phyloP scores from a whole-genome alignment of 2,888 invertebrate genomes.

The Alloplasta piceator region DNA sequence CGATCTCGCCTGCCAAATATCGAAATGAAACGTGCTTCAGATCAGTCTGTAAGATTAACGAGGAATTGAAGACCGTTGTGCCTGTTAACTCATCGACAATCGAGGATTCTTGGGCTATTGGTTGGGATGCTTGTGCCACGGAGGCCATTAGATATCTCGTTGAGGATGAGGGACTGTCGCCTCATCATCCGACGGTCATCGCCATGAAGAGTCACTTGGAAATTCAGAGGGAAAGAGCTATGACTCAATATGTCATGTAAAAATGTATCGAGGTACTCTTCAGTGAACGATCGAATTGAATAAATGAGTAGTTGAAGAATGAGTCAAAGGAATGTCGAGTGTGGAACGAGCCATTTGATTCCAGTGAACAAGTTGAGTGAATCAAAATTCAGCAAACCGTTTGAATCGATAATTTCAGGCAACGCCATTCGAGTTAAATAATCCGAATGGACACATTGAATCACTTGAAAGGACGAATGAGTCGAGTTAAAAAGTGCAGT shows the following conservation, averaged over 20 bases:
- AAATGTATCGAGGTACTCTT: constrained; percentile 3
- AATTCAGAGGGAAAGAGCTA: constrained; percentile 75
- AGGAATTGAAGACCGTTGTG: constrained; percentile 25
- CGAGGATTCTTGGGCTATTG: constrained; percentile 73
- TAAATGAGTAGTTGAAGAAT: background rate
- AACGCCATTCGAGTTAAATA: no score
- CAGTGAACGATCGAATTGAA: background rate
- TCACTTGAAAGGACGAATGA: no score
- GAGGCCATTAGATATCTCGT: constrained; percentile 79
- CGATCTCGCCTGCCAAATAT: constrained; percentile 26
- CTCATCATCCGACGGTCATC: constrained; percentile 79
- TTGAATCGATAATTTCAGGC: no score
- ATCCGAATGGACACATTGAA: no score
- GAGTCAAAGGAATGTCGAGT: background rate
- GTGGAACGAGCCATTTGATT: no score
- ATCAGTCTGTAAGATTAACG: constrained; percentile 3
- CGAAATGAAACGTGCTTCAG: constrained; percentile 31
- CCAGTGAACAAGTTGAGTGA: no score
- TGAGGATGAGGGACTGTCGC: constrained; percentile 78
- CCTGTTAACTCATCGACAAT: constrained; percentile 2
- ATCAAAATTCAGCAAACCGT: no score
- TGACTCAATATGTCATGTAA: constrained; percentile 71
- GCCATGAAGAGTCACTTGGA: constrained; percentile 79
- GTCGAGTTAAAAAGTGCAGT: no score
- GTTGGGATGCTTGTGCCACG: constrained; percentile 79